A percentile compares a stretch with the other conserved stretches of the same genome.
Conservation (phyloP, 2,888 invertebrate species). For the Copidosoma aretas region DNA sequence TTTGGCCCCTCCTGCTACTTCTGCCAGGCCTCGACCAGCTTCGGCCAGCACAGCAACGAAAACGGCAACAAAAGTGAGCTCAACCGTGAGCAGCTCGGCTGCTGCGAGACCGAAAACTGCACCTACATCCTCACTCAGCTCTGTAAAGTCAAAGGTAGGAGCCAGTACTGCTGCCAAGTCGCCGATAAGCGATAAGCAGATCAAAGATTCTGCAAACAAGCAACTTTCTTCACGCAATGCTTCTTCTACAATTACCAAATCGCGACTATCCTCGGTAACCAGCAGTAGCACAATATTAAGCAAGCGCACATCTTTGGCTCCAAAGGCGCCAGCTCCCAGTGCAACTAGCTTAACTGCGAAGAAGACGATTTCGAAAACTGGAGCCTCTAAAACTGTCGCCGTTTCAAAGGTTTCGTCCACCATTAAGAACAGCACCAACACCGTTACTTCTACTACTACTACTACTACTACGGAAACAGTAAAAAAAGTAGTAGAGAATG, state of each 20-base stretch:
- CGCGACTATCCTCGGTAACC: conserved; percentile 38
- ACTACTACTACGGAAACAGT: conserved; percentile 30
- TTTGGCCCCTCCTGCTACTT: too few relatives aligned
- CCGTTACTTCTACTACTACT: conserved; percentile 24
- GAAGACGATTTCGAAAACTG: conserved; percentile 46
- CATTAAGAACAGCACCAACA: conserved; percentile 30
- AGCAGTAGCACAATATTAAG: conserved; percentile 30
- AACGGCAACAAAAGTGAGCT: conserved; percentile 25
- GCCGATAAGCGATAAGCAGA: conserved; percentile 67
- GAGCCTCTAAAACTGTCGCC: conserved; percentile 30
- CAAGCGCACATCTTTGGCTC: conserved; percentile 31
- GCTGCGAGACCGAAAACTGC: conserved; percentile 54
- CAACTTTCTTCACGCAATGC: conserved; percentile 68
- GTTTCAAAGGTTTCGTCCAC: conserved; percentile 38
- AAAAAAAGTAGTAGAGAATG: conserved; percentile 54
- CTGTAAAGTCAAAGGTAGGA: conserved; percentile 35
- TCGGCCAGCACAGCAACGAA: conserved; percentile 42
- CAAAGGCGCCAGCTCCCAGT: conserved; percentile 18
- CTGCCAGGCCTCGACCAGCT: conserved; percentile 24
- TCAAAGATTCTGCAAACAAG: conserved; percentile 75
- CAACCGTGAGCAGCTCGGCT: conserved; percentile 44
- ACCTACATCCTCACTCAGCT: conserved; percentile 43
- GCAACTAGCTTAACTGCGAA: conserved; percentile 46
- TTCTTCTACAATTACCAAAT: conserved; percentile 43
- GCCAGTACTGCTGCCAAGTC: conserved; percentile 45